These are phyloP conservation scores for Porphyrio hochstetteri DNA, from an alignment of 2,113 vertebrate genomes.

Conservation along the genomic window DNA sequence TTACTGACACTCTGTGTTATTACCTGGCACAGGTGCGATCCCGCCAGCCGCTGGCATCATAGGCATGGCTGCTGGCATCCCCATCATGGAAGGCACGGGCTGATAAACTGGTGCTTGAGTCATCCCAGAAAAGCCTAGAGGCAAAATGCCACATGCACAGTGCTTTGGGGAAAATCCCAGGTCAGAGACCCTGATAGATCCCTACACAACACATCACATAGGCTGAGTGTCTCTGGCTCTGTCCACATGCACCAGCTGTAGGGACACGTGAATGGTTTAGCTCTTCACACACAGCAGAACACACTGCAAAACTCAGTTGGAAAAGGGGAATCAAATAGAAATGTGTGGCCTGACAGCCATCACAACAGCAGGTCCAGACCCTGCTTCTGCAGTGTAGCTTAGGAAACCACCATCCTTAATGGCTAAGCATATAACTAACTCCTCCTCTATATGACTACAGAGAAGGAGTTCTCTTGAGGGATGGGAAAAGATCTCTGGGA, in stretches of 20 bases:
- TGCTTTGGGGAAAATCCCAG: not conserved
- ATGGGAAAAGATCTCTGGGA: not conserved
- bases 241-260: not conserved
- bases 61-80: constrained; percentile 76
- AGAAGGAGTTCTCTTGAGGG: not conserved
- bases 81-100: constrained; percentile 75
- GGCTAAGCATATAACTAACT: not conserved
- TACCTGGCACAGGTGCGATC: constrained; percentile 74
- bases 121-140: constrained; percentile 77
- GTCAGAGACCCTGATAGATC: not conserved
- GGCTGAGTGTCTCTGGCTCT: not conserved
- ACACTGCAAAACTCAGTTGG: not conserved
- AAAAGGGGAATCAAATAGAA: not conserved
- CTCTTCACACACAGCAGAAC: not conserved
- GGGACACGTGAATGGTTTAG: not conserved
- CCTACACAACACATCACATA: not conserved
- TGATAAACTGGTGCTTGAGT: constrained; percentile 80
- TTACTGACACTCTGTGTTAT: not conserved
- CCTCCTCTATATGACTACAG: not conserved
- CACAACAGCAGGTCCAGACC: not conserved
- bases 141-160: not conserved
- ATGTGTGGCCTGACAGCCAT: not conserved
- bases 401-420: not conserved
- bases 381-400: not conserved
- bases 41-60: constrained; percentile 57